Evolutionary conservation across 1,140 invertebrate genomes (phyloP).

Genomic region (Rhyzopertha dominica): DNA sequence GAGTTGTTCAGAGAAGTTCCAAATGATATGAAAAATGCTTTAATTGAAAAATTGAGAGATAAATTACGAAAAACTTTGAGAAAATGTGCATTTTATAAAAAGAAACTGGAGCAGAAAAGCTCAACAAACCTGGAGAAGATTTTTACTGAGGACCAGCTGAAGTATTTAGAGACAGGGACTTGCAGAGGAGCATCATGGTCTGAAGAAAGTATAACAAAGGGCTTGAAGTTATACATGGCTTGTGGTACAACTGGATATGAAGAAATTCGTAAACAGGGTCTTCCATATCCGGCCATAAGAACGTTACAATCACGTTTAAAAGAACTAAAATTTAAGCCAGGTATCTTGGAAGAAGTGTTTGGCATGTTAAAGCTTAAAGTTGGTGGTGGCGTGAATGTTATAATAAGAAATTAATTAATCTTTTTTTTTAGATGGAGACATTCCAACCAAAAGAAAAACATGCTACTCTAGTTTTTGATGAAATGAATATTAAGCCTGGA

Average conservation of each 20-base stretch:
- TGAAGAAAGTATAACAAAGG: conserved; percentile 7
- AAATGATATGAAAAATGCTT: not conserved
- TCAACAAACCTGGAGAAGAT: conserved; percentile 1
- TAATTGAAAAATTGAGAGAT: not conserved
- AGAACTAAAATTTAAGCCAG: conserved; percentile 13
- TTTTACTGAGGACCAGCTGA: conserved; percentile 11
- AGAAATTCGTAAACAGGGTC: conserved; percentile 13
- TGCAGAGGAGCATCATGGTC: conserved; percentile 3
- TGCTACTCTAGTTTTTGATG: conserved; percentile 12
- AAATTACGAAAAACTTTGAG: not conserved
- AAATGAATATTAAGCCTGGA: conserved; percentile 13
- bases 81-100: not conserved
- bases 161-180: conserved; percentile 2
- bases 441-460: conserved; percentile 11
- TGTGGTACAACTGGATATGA: conserved; percentile 17
- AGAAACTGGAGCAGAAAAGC: not conserved
- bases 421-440: conserved; percentile 6
- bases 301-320: conserved; percentile 14
- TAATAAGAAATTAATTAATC: conserved; percentile 1
- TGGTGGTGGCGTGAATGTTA: not conserved
- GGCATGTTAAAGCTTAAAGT: conserved; percentile 6
- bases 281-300: conserved; percentile 13
- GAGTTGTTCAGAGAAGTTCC: no score
- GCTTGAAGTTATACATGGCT: conserved; percentile 14
- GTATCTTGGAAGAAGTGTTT: conserved; percentile 18